Conservation (phyloP, 2,888 invertebrate species). For the Lamproptera curius region DNA sequence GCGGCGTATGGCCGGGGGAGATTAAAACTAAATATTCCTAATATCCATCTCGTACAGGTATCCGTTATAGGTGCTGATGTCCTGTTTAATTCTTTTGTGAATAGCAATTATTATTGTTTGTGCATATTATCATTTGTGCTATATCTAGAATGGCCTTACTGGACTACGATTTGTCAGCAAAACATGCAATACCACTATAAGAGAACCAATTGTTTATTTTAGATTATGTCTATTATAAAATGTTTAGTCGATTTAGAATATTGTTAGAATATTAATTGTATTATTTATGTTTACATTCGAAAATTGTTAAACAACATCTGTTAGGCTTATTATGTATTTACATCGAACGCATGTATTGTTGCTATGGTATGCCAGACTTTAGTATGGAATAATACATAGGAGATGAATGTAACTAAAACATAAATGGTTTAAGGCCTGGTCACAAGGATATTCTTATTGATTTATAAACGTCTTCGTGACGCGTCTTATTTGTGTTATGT, state of each 20-base stretch:
- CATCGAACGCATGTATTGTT: slow-evolving; percentile 44
- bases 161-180: slow-evolving; percentile 37
- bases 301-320: slow-evolving; percentile 54
- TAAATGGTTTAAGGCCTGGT: slow-evolving; percentile 44
- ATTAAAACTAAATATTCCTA: slow-evolving; percentile 32
- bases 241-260: slow-evolving; percentile 74
- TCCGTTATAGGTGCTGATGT: slow-evolving; percentile 58
- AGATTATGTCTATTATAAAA: slow-evolving; percentile 67
- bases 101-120: slow-evolving; percentile 38
- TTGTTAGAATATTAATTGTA: slow-evolving; percentile 68
- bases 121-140: slow-evolving; percentile 36
- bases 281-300: slow-evolving; percentile 74
- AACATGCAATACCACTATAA: slow-evolving; percentile 49
- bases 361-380: slow-evolving; percentile 40
- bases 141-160: slow-evolving; percentile 4
- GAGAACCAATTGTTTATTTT: slow-evolving; percentile 62
- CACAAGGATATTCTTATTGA: slow-evolving; percentile 43
- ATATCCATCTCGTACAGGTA: slow-evolving; percentile 42
- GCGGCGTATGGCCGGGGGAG: slow-evolving; percentile 36
- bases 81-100: slow-evolving; percentile 39
- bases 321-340: slow-evolving; percentile 33
- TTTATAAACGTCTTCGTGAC: slow-evolving; percentile 18
- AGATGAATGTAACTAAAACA: slow-evolving; percentile 38
- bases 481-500: slow-evolving; percentile 48
- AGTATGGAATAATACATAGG: slow-evolving; percentile 38